Evolutionary conservation across 1,140 invertebrate species (phyloP).

Genomic region (Drosophila athabasca): DNA sequence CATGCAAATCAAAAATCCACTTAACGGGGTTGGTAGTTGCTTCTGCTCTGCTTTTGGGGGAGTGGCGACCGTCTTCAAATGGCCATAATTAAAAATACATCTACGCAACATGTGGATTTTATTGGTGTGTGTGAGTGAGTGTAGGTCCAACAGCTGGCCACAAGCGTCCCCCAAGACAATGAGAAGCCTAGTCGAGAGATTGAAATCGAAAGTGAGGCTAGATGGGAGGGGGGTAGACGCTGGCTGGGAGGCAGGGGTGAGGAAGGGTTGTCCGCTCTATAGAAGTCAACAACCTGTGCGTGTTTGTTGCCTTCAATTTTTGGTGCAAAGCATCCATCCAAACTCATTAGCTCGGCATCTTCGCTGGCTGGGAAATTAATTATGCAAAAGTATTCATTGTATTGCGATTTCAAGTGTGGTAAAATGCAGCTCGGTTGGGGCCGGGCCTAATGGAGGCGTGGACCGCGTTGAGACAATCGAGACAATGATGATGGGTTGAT

Average conservation of each 20-base stretch:
- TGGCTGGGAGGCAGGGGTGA: too few species aligned
- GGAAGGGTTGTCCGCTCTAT: not conserved
- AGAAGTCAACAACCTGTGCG: constrained; percentile 77
- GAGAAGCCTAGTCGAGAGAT: not conserved
- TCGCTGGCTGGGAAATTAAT: constrained; percentile 78
- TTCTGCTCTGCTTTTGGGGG: constrained; percentile 23
- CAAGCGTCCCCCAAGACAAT: constrained; percentile 37
- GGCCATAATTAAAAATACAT: constrained; percentile 79
- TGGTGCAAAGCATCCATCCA: constrained; percentile 68
- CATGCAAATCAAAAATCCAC: constrained; percentile 59
- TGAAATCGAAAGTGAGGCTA: constrained; percentile 63
- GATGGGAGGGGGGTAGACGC: not conserved
- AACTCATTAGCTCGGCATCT: constrained; percentile 73
- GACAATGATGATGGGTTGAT: constrained; percentile 16
- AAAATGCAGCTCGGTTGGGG: constrained; percentile 67
- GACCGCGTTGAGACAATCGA: not conserved
- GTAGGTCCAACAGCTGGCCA: constrained; percentile 52
- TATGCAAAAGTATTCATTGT: constrained; percentile 82
- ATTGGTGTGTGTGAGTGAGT: constrained; percentile 30
- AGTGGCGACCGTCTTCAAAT: constrained; percentile 52
- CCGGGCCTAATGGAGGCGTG: constrained; percentile 62
- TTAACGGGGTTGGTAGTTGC: constrained; percentile 41
- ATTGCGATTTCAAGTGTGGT: constrained; percentile 81
- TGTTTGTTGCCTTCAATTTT: constrained; percentile 76
- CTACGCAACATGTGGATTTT: constrained; percentile 68